Conservation (phyloP, 2,113 vertebrate genomes). For the Electrona antarctica region DNA sequence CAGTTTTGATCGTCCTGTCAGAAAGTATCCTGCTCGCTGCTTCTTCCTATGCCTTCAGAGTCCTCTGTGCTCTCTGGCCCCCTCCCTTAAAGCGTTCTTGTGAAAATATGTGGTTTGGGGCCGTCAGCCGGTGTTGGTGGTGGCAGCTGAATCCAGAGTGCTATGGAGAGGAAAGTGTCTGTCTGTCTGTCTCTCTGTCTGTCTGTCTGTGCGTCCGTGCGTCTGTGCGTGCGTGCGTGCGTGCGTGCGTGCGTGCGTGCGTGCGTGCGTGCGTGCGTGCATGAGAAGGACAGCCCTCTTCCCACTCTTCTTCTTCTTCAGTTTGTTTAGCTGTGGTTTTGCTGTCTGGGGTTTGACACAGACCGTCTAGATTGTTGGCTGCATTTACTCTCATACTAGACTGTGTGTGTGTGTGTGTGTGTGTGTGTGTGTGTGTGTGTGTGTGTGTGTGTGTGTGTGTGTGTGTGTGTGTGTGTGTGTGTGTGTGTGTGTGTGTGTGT, state of each 20-base stretch:
- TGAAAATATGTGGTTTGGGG: conserved; percentile 50
- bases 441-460: no score
- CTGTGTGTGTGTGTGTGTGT: neutral
- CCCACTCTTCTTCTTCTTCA: no score
- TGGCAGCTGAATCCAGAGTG: conserved; percentile 36
- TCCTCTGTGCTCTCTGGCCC: conserved; percentile 8
- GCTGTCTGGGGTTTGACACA: neutral
- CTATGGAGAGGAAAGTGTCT: conserved; percentile 37
- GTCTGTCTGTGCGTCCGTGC: neutral
- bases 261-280: neutral
- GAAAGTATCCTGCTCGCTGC: conserved; percentile 38
- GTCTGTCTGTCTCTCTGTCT: neutral
- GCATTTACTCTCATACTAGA: neutral
- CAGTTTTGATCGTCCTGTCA: conserved; percentile 14
- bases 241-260: neutral
- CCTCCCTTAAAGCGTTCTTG: conserved; percentile 2
- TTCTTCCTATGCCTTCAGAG: conserved; percentile 32
- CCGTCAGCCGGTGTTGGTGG: conserved; percentile 30
- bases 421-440: neutral
- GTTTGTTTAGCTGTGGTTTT: conserved; percentile 6
- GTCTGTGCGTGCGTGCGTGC: neutral
- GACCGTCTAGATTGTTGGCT: neutral
- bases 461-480: neutral
- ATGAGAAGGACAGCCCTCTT: neutral
- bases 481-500: neutral